Evolutionary conservation across 2,113 vertebrate species (phyloP), one percentile per base, ranked within the genome.

Genomic region (Regulus satrapa): DNA sequence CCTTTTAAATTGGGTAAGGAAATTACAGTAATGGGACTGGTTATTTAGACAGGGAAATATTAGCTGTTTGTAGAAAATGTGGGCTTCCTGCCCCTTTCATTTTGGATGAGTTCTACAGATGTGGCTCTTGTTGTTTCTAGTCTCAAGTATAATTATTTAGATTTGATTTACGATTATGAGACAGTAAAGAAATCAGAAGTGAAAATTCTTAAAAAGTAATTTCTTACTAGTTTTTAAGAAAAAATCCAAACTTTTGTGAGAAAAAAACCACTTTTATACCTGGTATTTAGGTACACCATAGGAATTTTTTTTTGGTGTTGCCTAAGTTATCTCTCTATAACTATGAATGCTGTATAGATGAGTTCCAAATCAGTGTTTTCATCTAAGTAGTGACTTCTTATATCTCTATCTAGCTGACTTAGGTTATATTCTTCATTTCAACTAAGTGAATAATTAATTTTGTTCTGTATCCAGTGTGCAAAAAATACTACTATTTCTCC

Each of bases 71-170:
- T 45, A 94, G 77, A 91, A 95, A 97, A 95, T 81, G 94, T 61
- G 96, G 62, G 45, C 78, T 95, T 94, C 75, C 48, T 82, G 78
- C 41, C 62, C 34, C 69, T 95, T 97, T 91, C 66, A 69, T 91
- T 97, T 89, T 89, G 85, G 77, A 97, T 97, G 73, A 5, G 4
- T 97, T 97, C 95, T 94, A 92, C 95, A 97, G 96, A 97, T 97
- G 95, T 97, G 96, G 80, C 55, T 64, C 76, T 58, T 96, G 81
- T 89, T 93, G 76, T 79, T 96, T 97, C 92, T 49, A 75, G 89
- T 78, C 92, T 97, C 83, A 91, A 89, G 68, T 94, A 75, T 96
- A 95, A 74, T 34, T 93, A 87, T 94, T 95, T 95, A 48, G 17
- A 69, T 92, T 97, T 97, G 97, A 97, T 97, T 97, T 97, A 97